Conservation (phyloP, 2,113 vertebrate species). For the Rhagologus leucostigma region DNA sequence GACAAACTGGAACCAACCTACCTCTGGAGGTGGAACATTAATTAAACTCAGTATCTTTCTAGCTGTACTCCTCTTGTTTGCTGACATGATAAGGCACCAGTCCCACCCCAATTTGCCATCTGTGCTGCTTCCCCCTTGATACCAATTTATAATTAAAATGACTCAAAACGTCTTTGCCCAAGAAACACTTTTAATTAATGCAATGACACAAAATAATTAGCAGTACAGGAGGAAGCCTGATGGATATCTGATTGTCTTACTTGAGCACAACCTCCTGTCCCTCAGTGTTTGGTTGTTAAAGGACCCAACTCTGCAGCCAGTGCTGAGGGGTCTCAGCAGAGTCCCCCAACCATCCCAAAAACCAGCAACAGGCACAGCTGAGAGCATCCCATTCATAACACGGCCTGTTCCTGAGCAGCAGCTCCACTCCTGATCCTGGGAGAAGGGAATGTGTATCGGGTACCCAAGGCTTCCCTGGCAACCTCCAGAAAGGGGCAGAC, state of each 20-base stretch:
- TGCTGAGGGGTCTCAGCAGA: background rate
- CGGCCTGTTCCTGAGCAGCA: background rate
- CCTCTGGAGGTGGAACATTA: background rate
- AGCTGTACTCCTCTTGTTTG: background rate
- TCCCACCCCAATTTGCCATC: background rate
- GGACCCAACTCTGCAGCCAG: background rate
- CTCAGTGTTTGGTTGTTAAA: background rate
- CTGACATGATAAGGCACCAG: background rate
- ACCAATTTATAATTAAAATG: conserved; percentile 16
- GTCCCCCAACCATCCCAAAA: background rate
- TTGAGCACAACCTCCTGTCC: background rate
- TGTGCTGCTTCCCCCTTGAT: conserved; percentile 8
- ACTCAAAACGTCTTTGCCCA: background rate
- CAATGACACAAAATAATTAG: background rate
- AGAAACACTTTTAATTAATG: conserved; percentile 37
- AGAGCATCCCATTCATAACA: accelerated
- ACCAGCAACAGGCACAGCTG: background rate
- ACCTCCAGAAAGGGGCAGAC: background rate
- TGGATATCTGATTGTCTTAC: background rate
- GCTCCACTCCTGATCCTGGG: background rate
- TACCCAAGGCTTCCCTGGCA: background rate
- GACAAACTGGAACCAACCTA: background rate
- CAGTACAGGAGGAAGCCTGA: background rate
- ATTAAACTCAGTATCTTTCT: background rate
- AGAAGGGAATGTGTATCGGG: background rate